Evolutionary conservation across 2,888 invertebrate species (phyloP).

Genomic region (Perizoma flavofasciatum): DNA sequence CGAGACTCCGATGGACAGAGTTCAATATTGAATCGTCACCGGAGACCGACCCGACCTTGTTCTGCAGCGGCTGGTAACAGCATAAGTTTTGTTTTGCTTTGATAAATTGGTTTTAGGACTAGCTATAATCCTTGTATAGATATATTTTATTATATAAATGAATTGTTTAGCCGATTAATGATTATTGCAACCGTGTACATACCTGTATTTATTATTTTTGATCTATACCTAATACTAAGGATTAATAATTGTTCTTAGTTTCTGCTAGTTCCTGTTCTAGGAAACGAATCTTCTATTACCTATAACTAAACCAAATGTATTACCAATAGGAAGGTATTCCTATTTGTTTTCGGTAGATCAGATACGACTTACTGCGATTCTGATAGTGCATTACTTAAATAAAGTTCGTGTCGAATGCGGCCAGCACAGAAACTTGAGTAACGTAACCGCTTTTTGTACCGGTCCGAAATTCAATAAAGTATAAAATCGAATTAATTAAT

Average conservation of each 20-base stretch:
- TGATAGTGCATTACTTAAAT: constrained; percentile 19
- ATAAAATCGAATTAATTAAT: constrained; percentile 20
- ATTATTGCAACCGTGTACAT: neutral
- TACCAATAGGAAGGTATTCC: constrained; percentile 45
- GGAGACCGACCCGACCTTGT: constrained; percentile 50
- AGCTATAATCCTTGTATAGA: constrained; percentile 35
- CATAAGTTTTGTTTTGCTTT: constrained; percentile 57
- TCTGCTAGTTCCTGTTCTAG: no score
- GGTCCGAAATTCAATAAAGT: constrained; percentile 20
- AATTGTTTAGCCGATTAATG: neutral
- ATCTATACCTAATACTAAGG: no score
- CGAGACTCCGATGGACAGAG: constrained; percentile 37
- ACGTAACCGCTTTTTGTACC: constrained; percentile 24
- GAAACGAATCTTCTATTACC: constrained; percentile 15
- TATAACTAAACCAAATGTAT: constrained; percentile 41
- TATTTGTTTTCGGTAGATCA: constrained; percentile 36
- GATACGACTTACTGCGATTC: constrained; percentile 12
- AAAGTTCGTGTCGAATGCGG: constrained; percentile 19
- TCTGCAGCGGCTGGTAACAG: constrained; percentile 45
- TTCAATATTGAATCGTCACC: constrained; percentile 30
- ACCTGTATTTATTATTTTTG: no score
- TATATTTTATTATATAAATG: constrained; percentile 10
- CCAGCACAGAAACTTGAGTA: constrained; percentile 12
- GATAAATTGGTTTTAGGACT: constrained; percentile 48
- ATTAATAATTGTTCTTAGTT: no score